Percentiles rank a stretch among this genome's conserved stretches.
Conservation (phyloP, 2,797 vertebrate species). For the Microctenopoma stevenorrisi region DNA sequence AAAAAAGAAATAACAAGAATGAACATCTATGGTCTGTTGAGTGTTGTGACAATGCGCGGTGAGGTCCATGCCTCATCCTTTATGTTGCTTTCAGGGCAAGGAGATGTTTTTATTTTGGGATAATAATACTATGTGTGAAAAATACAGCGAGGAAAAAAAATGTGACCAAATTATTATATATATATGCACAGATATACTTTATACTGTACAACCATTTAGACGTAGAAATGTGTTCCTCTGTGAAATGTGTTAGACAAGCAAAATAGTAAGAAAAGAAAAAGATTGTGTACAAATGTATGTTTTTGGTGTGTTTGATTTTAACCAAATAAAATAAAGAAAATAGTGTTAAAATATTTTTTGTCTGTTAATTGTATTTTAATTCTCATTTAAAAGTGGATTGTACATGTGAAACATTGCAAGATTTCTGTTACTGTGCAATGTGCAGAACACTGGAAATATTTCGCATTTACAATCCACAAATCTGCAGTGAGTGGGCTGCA, state of each 20-base stretch:
- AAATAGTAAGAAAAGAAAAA: slow-evolving; percentile 40
- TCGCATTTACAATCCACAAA: no score
- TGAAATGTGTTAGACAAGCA: slow-evolving; percentile 62
- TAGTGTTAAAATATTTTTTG: slow-evolving; percentile 12
- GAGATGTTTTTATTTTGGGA: slow-evolving; percentile 80
- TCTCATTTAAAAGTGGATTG: neutral
- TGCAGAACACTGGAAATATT: no score
- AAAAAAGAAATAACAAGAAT: slow-evolving; percentile 53
- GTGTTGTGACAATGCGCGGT: slow-evolving; percentile 60
- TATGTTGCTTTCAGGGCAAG: slow-evolving; percentile 63
- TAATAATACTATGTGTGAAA: slow-evolving; percentile 66
- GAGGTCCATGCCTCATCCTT: slow-evolving; percentile 53
- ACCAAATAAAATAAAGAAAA: slow-evolving; percentile 70
- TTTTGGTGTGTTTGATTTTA: slow-evolving; percentile 80
- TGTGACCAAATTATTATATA: slow-evolving; percentile 70
- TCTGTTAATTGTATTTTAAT: no score
- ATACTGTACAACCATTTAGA: slow-evolving; percentile 63
- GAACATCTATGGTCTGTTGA: slow-evolving; percentile 56
- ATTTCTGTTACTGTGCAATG: no score
- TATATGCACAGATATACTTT: slow-evolving; percentile 67
- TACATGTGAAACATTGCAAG: neutral
- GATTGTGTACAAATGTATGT: slow-evolving; percentile 70
- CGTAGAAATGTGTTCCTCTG: slow-evolving; percentile 72
- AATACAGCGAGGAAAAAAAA: slow-evolving; percentile 58
- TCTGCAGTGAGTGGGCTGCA: no score